Percentiles rank a stretch among this genome's conserved stretches.
phyloP scores from a whole-genome alignment of 1,140 invertebrate species.

The Mamestra configurata region DNA sequence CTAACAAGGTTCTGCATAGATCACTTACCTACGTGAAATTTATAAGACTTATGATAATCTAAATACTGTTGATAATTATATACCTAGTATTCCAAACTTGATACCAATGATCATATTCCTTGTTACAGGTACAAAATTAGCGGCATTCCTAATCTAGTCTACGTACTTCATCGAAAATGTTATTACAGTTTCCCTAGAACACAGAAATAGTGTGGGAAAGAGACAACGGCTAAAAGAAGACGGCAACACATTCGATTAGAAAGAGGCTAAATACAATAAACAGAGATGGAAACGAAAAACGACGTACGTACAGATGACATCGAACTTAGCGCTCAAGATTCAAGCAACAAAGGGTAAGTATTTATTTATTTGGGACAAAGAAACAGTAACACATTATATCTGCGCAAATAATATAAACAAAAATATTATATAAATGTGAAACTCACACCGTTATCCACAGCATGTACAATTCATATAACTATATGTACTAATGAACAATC shows the following conservation, averaged over 20 bases:
- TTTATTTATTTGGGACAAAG: no score
- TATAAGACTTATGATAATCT: no score
- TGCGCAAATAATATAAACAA: no score
- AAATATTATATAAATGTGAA: no score
- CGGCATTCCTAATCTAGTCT: conserved; percentile 67
- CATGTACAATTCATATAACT: no score
- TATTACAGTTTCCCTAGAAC: conserved; percentile 73
- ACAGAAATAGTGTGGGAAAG: conserved; percentile 54
- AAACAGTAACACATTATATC: no score
- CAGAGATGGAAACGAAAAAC: conserved; percentile 79
- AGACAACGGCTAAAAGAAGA: conserved; percentile 36
- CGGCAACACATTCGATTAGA: conserved; percentile 50
- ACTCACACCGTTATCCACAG: neutral
- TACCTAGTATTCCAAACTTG: no score
- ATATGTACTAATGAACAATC: no score
- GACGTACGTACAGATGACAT: conserved; percentile 78
- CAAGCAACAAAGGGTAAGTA: conserved; percentile 75
- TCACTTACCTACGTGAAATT: no score
- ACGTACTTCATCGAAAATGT: conserved; percentile 77
- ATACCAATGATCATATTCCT: neutral
- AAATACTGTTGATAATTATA: no score
- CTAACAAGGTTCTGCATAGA: no score
- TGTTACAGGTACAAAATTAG: conserved; percentile 67
- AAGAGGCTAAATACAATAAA: conserved; percentile 49
- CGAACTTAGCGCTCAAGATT: conserved; percentile 79